Evolutionary conservation across 2,113 vertebrate genomes (phyloP).

Genomic region (Tenebrosternarchus preto): DNA sequence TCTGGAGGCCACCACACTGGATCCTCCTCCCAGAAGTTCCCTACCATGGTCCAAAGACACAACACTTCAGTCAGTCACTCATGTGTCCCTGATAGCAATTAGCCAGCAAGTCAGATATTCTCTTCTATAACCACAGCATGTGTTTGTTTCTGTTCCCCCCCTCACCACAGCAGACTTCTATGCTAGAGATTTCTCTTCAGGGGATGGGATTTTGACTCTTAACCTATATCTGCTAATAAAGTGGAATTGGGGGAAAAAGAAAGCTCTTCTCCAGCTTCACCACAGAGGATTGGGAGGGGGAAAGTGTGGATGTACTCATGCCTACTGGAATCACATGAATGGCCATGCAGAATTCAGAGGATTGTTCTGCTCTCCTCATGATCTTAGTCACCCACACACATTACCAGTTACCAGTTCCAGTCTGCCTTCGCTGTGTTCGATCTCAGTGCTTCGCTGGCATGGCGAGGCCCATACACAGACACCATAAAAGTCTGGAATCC

Average conservation of each 20-base stretch:
- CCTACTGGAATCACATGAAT: background rate
- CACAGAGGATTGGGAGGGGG: background rate
- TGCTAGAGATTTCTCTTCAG: conserved; percentile 24
- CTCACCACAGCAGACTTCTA: conserved; percentile 1
- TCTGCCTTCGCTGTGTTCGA: conserved; percentile 9
- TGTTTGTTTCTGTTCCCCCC: conserved; percentile 26
- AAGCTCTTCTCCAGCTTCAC: background rate
- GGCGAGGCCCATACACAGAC: conserved; percentile 6
- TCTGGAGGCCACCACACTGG: conserved; percentile 68
- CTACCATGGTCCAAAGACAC: conserved; percentile 55
- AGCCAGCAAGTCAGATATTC: conserved; percentile 44
- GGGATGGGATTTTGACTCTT: conserved; percentile 5
- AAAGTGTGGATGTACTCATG: background rate
- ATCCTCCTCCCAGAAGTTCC: conserved; percentile 53
- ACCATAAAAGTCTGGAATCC: conserved; percentile 24
- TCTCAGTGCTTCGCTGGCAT: conserved; percentile 33
- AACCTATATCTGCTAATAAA: conserved; percentile 28
- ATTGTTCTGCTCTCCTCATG: conserved; percentile 10
- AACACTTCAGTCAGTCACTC: conserved; percentile 60
- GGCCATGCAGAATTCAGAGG: background rate
- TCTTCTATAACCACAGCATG: conserved; percentile 42
- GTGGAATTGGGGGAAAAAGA: background rate
- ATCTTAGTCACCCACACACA: conserved; percentile 16
- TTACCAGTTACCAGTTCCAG: conserved; percentile 7
- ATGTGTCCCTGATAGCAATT: conserved; percentile 58